Evolutionary conservation across 1,140 invertebrate species (phyloP).

Genomic region (Drosophila serrata): DNA sequence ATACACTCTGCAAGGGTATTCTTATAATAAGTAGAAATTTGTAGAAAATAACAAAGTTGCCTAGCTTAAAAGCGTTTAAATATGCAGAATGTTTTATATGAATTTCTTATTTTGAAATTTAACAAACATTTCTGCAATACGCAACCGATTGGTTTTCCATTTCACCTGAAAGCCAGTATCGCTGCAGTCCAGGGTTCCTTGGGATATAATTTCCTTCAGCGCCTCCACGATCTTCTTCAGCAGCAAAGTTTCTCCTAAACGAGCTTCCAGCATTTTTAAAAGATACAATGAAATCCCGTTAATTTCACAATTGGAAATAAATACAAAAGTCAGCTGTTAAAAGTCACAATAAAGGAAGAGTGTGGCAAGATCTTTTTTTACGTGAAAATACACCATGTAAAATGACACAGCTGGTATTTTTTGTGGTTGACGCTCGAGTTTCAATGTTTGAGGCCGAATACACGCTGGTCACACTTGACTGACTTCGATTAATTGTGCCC

Average conservation of each 20-base stretch:
- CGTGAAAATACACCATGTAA: too few relatives aligned
- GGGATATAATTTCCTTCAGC: slow-evolving; percentile 97
- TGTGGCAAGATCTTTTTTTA: background rate
- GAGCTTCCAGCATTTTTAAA: slow-evolving; percentile 95
- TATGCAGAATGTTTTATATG: too few relatives aligned
- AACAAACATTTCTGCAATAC: too few relatives aligned
- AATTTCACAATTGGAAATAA: slow-evolving; percentile 54
- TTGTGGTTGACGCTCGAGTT: background rate
- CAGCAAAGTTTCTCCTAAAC: slow-evolving; percentile 93
- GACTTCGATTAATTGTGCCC: slow-evolving; percentile 63
- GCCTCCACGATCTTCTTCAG: slow-evolving; percentile 99
- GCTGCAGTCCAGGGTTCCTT: slow-evolving; percentile 98
- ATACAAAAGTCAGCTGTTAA: slow-evolving; percentile 19
- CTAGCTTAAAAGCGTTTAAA: too few relatives aligned
- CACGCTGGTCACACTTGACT: slow-evolving; percentile 11
- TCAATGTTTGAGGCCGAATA: background rate
- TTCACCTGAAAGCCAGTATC: slow-evolving; percentile 96
- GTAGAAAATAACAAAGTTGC: too few relatives aligned
- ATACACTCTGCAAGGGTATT: too few relatives aligned
- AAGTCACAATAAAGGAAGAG: too few relatives aligned
- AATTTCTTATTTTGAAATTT: too few relatives aligned
- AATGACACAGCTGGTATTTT: background rate
- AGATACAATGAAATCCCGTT: slow-evolving; percentile 18
- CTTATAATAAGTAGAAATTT: too few relatives aligned
- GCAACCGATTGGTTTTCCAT: background rate